Evolutionary conservation across 2,797 vertebrate species (phyloP).

Genomic region (Morelia viridis): DNA sequence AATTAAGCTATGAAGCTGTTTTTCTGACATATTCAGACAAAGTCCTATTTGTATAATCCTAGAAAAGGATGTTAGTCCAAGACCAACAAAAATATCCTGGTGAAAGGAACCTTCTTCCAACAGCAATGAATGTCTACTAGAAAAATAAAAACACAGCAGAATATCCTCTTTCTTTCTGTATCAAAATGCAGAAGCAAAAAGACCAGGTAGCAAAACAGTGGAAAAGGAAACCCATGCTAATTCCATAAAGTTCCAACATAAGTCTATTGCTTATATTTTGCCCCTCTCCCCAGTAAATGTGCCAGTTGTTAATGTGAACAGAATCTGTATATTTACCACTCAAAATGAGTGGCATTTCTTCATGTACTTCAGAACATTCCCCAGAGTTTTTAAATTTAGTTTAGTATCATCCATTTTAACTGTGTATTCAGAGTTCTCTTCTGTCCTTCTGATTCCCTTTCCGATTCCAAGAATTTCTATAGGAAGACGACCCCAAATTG

Average conservation of each 20-base stretch:
- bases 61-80: not conserved
- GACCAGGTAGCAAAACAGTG: not conserved
- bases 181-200: not conserved
- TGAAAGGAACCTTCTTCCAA: not conserved
- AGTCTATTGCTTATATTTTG: not conserved
- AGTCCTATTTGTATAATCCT: rapidly evolving
- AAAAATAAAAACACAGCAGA: not conserved
- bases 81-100: not conserved
- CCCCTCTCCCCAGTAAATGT: not conserved
- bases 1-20: not conserved
- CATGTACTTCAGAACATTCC: not conserved
- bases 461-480: not conserved
- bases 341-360: not conserved
- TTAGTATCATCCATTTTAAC: not conserved
- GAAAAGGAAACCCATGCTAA: not conserved
- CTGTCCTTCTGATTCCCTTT: not conserved
- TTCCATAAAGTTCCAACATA: not conserved
- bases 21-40: not conserved
- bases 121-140: not conserved
- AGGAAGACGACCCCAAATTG: no score
- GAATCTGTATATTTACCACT: not conserved
- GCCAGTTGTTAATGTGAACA: not conserved
- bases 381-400: not conserved
- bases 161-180: constrained; percentile 5
- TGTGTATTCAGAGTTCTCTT: not conserved